A percentile compares a stretch with the other conserved stretches of the same genome.
Conservation (phyloP, 2,797 vertebrate genomes). For the Cheirogaleus major region DNA sequence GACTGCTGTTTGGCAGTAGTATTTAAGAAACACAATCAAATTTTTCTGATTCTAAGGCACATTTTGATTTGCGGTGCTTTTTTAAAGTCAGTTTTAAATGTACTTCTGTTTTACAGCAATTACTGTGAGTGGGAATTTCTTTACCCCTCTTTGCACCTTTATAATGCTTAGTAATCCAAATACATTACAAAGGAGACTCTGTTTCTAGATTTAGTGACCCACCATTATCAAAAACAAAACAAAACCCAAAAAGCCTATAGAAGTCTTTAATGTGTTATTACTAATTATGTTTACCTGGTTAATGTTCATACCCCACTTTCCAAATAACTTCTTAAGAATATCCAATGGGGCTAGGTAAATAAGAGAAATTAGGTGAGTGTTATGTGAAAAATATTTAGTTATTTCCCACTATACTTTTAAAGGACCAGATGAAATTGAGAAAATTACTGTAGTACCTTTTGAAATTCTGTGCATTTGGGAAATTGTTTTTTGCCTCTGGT, state of each 20-base stretch:
- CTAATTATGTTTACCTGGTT: neutral
- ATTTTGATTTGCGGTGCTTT: neutral
- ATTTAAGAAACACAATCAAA: slow-evolving; percentile 2
- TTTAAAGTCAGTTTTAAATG: slow-evolving; percentile 30
- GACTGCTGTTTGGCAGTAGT: neutral
- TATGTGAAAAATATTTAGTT: neutral
- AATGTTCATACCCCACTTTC: neutral
- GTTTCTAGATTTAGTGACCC: slow-evolving; percentile 31
- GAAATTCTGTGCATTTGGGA: slow-evolving; percentile 37
- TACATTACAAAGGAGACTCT: neutral
- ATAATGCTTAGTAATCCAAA: slow-evolving; percentile 29
- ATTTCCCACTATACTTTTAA: neutral
- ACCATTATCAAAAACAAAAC: slow-evolving; percentile 39
- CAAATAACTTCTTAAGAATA: slow-evolving; percentile 50
- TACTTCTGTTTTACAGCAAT: neutral
- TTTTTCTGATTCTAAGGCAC: slow-evolving; percentile 23
- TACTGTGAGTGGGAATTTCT: slow-evolving; percentile 7
- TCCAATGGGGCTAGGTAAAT: neutral
- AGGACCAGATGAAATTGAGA: neutral
- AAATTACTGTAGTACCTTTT: slow-evolving; percentile 39
- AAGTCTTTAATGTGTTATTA: slow-evolving; percentile 45
- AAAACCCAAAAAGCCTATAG: neutral
- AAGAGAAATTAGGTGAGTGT: slow-evolving; percentile 20
- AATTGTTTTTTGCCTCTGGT: slow-evolving; percentile 49
- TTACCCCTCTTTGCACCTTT: neutral